A percentile compares a stretch with the other conserved stretches of the same genome.
Evolutionary conservation across 1,140 invertebrate genomes (phyloP).

Genomic region (Tenebrio molitor): DNA sequence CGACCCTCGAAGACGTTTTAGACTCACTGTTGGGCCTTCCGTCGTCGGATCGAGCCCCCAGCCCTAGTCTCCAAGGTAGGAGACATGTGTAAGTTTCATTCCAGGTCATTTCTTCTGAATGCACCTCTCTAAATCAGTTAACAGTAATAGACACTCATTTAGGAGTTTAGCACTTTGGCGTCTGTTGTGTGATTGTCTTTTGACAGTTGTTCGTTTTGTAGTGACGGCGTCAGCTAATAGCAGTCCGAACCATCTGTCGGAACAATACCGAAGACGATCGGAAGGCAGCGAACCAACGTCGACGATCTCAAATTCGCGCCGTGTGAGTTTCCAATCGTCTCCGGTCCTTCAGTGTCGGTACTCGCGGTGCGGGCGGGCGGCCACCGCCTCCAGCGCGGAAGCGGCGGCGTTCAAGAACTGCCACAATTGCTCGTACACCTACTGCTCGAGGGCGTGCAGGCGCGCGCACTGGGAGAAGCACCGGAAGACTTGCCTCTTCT

Average conservation of each 20-base stretch:
- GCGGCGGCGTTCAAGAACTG: constrained; percentile 81
- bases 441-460: constrained; percentile 87
- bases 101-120: constrained; percentile 36
- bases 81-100: constrained; percentile 81
- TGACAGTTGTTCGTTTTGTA: constrained; percentile 54
- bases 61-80: constrained; percentile 81
- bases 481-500: constrained; percentile 90
- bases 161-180: no score
- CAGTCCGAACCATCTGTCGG: constrained; percentile 61
- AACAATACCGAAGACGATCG: constrained; percentile 68
- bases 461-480: constrained; percentile 93
- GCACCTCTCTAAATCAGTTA: neutral
- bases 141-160: no score
- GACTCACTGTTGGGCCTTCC: constrained; percentile 90
- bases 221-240: constrained; percentile 67
- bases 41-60: constrained; percentile 75
- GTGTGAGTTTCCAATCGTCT: constrained; percentile 60
- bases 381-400: constrained; percentile 71
- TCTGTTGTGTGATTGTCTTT: no score
- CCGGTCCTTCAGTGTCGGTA: constrained; percentile 80
- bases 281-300: constrained; percentile 68
- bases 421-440: constrained; percentile 93
- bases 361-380: constrained; percentile 76
- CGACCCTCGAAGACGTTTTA: constrained; percentile 93
- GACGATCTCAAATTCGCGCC: constrained; percentile 46